phyloP scores from a whole-genome alignment of 2,888 invertebrate species.

The Dicyrtoma fusca region DNA sequence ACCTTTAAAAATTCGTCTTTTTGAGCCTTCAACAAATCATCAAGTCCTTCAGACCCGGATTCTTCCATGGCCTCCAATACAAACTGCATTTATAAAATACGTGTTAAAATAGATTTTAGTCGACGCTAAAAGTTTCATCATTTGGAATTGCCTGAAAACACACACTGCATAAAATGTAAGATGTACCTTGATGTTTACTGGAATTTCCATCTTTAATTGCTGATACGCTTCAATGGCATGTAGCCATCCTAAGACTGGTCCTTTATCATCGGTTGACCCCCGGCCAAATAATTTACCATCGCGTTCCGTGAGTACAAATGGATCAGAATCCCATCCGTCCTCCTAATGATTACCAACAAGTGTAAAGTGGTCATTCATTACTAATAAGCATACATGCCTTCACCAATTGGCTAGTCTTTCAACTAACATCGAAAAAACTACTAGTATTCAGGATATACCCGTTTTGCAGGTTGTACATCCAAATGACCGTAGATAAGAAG shows the following conservation, averaged over 20 bases:
- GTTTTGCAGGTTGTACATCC: slow-evolving; percentile 94
- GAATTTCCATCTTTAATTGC: slow-evolving; percentile 68
- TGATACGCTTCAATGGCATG: slow-evolving; percentile 90
- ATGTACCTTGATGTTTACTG: slow-evolving; percentile 67
- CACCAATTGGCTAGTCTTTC: too few relatives aligned
- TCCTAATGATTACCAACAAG: slow-evolving; percentile 61
- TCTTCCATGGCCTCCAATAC: slow-evolving; percentile 99
- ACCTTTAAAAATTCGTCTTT: slow-evolving; percentile 74
- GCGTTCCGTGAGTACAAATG: slow-evolving; percentile 84
- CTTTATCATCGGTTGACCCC: slow-evolving; percentile 92
- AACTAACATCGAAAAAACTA: too few relatives aligned
- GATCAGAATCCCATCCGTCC: slow-evolving; percentile 89
- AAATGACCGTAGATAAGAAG: slow-evolving; percentile 95
- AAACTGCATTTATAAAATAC: slow-evolving; percentile 65
- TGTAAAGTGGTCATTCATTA: neutral
- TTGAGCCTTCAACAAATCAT: slow-evolving; percentile 73
- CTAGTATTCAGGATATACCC: slow-evolving; percentile 59
- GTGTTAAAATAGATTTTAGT: too few relatives aligned
- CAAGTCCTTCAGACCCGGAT: slow-evolving; percentile 93
- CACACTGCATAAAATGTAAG: too few relatives aligned
- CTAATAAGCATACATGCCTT: neutral
- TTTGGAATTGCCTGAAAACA: too few relatives aligned
- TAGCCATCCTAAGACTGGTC: slow-evolving; percentile 92
- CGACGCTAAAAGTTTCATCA: too few relatives aligned
- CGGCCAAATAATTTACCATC: slow-evolving; percentile 89